phyloP scores from a whole-genome alignment of 2,113 vertebrate genomes.

The Numida meleagris region DNA sequence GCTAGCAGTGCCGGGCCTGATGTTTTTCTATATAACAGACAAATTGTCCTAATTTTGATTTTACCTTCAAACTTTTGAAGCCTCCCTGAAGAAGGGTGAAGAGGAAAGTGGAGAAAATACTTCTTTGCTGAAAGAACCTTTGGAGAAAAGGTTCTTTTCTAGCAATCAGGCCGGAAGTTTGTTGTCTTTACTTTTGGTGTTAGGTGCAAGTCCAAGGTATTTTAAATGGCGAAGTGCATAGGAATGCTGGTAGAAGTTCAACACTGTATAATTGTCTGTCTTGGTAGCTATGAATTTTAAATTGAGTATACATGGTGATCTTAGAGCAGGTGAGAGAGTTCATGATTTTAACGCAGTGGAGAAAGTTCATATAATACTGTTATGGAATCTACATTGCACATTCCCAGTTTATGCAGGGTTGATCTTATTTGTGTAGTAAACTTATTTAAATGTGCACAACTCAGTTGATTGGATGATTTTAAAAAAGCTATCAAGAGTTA shows the following conservation, averaged over 20 bases:
- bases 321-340: not conserved
- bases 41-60: not conserved
- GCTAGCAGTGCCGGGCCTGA: not conserved
- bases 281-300: not conserved
- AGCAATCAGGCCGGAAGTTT: not conserved
- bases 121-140: too few relatives aligned
- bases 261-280: not conserved
- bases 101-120: not conserved
- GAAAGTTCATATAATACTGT: not conserved
- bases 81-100: not conserved
- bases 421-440: not conserved
- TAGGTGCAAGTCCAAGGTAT: not conserved
- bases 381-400: not conserved
- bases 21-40: not conserved
- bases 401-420: not conserved
- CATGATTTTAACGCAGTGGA: not conserved
- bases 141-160: not conserved
- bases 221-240: not conserved
- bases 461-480: not conserved
- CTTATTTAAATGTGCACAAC: not conserved
- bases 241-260: not conserved
- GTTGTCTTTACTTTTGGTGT: not conserved
- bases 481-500: not conserved
- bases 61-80: not conserved
- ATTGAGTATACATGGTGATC: not conserved